These are phyloP conservation scores for Anguilla megastoma DNA, from an alignment of 2,797 vertebrate genomes.

Conservation along the genomic window DNA sequence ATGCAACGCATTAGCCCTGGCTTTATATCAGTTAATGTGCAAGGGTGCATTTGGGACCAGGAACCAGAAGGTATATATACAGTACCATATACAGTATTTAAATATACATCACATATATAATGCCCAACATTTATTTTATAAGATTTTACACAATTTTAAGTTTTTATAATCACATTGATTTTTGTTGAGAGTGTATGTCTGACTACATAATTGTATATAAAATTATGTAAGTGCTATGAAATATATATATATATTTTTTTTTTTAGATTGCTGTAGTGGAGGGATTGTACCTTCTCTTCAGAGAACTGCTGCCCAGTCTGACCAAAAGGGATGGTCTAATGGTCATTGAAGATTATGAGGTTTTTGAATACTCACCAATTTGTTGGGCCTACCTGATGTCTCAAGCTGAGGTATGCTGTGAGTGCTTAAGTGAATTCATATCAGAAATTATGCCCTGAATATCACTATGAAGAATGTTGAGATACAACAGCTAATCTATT, in stretches of 20 bases:
- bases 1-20: conserved; percentile 61
- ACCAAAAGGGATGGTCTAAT: conserved; percentile 37
- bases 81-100: no score
- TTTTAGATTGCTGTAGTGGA: conserved; percentile 63
- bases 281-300: conserved; percentile 63
- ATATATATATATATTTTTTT: neutral
- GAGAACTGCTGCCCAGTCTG: conserved; percentile 57
- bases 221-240: no score
- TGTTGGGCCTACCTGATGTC: conserved; percentile 63
- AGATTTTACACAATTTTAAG: no score
- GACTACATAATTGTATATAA: no score
- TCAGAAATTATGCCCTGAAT: no score
- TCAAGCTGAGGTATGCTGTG: conserved; percentile 41
- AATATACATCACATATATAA: no score
- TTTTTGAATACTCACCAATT: conserved; percentile 61
- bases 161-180: no score
- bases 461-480: no score
- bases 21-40: conserved; percentile 58
- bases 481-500: no score
- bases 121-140: no score
- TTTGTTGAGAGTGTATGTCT: neutral
- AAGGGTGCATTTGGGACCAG: conserved; percentile 40
- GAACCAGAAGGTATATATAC: neutral
- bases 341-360: conserved; percentile 53
- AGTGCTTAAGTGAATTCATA: no score